Conservation (phyloP, 2,888 invertebrate species). For the Agapostemon virescens region DNA sequence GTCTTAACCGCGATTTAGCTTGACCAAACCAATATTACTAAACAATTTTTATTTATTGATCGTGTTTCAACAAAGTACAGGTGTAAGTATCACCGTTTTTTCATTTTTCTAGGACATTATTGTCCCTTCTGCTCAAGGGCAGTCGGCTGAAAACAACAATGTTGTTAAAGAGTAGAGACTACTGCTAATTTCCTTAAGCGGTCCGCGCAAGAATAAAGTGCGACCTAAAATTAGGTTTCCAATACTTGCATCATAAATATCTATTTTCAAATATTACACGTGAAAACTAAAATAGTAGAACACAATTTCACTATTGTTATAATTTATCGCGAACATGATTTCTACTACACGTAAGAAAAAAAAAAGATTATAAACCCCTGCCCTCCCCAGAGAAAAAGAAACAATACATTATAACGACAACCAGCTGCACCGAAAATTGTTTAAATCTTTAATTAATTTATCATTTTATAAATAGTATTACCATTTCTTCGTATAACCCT, state of each 20-base stretch:
- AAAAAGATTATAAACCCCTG: conserved; percentile 6
- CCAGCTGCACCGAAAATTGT: conserved; percentile 20
- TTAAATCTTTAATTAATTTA: conserved; percentile 11
- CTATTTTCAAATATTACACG: conserved; percentile 28
- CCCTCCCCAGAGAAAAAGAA: not conserved
- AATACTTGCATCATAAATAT: conserved; percentile 32
- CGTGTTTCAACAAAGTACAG: conserved; percentile 67
- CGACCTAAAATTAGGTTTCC: conserved; percentile 43
- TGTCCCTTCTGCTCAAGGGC: conserved; percentile 64
- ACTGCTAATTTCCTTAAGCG: conserved; percentile 60
- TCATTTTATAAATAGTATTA: not conserved
- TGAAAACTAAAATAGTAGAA: conserved; percentile 18
- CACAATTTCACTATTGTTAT: conserved; percentile 6
- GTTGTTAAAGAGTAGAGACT: conserved; percentile 74
- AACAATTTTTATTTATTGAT: conserved; percentile 69
- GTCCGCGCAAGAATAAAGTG: conserved; percentile 61
- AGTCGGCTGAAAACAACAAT: conserved; percentile 79
- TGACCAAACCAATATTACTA: conserved; percentile 22
- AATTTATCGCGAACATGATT: not conserved
- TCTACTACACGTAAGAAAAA: conserved; percentile 9
- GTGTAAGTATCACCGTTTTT: conserved; percentile 48
- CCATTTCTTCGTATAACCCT: not conserved
- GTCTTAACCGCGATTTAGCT: conserved; percentile 47
- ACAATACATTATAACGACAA: conserved; percentile 8
- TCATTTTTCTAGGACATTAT: conserved; percentile 58